Conservation (phyloP, 2,113 vertebrate genomes). For the Poecile atricapillus region DNA sequence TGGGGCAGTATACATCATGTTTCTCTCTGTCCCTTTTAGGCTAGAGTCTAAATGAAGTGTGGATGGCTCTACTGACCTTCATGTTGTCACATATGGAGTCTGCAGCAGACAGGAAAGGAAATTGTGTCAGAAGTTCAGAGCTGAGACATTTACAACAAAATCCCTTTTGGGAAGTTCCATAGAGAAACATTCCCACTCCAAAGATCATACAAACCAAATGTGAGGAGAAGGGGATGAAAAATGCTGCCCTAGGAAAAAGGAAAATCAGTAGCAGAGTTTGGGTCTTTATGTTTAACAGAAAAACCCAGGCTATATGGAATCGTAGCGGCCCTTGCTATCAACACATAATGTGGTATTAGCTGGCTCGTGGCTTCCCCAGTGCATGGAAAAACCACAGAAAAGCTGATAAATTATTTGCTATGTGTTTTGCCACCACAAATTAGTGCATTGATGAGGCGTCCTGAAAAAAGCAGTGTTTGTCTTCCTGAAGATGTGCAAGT, state of each 20-base stretch:
- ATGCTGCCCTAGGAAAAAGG: not conserved
- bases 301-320: not conserved
- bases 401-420: not conserved
- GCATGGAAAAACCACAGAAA: not conserved
- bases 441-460: slow-evolving; percentile 3
- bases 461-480: slow-evolving; percentile 36
- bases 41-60: not conserved
- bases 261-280: not conserved
- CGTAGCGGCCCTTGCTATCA: not conserved
- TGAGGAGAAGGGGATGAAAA: not conserved
- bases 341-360: not conserved
- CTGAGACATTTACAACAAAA: not conserved
- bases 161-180: not conserved
- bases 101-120: not conserved
- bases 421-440: slow-evolving; percentile 13
- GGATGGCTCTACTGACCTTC: not conserved
- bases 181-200: not conserved
- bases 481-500: slow-evolving; percentile 36
- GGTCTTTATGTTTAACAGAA: not conserved
- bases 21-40: not conserved
- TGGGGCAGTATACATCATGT: not conserved
- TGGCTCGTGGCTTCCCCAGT: not conserved
- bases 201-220: not conserved
- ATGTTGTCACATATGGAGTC: not conserved
- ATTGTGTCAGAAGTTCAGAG: not conserved